Evolutionary conservation across 2,113 vertebrate genomes (phyloP), one percentile per base, ranked within the genome.

Genomic region (Lepidothrix coronata): DNA sequence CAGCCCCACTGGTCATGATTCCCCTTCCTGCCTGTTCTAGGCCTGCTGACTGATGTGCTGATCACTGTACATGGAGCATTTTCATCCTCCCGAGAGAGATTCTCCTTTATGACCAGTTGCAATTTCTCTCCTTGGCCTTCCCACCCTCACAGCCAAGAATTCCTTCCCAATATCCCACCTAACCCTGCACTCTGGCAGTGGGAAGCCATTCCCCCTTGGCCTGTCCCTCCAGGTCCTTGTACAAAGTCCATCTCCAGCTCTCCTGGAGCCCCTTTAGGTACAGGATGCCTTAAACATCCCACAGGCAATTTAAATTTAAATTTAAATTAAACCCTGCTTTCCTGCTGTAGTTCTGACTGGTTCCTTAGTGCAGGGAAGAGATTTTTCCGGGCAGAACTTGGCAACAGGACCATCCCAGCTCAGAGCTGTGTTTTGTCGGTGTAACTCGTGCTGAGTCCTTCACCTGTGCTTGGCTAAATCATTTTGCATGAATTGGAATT

Each of bases 361-460:
- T 61, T 24, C 17, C 6, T 57, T 55, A 27, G 11, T 54, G 46
- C 33, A 27, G 18, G 13, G 8, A 41, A 23, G 37, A 71, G 66
- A 12, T 73, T 87, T 73, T 8, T 74, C 23, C 48, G 35, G 21
- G 20, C 54, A 79, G 76, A 59, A 68, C 23, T 23, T 30, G 27
- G 8, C 17, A 5, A 21, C 39, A 25, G 49, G 54, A 48, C 14
- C 30, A 28, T 68, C 12, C 27, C 11, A 0, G 14, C 21, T 13
- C 24, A 43, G 35, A 5, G 1, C 49, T 0, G 0, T 39, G 15
- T 76, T 82, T 78, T 35, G 37, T 67, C 67, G 16, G 1, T 10
- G 4, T 46, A 18, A 44, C 39, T 82, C 6, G 0, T 39, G 44
- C 35, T 1, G 16, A 52, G 57, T 43, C 57, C 52, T 33, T 70